These are phyloP conservation scores for Azemiops feae DNA, from an alignment of 2,113 vertebrate genomes.

Conservation along the genomic window DNA sequence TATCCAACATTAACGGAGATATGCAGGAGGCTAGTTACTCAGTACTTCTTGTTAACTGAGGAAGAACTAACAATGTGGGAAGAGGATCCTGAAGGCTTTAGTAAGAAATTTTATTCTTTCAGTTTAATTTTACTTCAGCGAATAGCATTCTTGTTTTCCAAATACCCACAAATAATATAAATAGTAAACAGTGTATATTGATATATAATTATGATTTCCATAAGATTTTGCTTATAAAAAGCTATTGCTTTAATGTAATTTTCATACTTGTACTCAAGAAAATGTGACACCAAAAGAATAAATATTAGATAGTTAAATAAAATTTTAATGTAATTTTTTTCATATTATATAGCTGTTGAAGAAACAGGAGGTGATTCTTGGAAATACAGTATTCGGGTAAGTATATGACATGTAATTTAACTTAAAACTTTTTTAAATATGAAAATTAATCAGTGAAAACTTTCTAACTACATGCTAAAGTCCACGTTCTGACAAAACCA, in stretches of 20 bases:
- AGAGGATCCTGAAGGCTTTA: slow-evolving; percentile 97
- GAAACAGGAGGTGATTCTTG: slow-evolving; percentile 97
- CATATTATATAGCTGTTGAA: slow-evolving; percentile 78
- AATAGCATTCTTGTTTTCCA: neutral
- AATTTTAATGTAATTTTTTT: neutral
- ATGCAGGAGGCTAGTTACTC: slow-evolving; percentile 89
- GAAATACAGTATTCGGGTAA: slow-evolving; percentile 97
- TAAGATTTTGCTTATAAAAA: neutral
- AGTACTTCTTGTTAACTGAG: slow-evolving; percentile 92
- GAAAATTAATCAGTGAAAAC: neutral
- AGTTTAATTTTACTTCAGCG: neutral
- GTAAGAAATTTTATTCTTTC: slow-evolving; percentile 72
- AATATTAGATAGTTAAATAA: neutral
- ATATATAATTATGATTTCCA: neutral
- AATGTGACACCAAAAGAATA: slow-evolving; percentile 3
- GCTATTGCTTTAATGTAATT: neutral
- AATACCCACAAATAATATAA: neutral
- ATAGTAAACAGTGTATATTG: neutral
- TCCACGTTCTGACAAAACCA: neutral
- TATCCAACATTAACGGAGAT: slow-evolving; percentile 93
- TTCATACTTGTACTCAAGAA: neutral
- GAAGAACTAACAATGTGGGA: slow-evolving; percentile 98
- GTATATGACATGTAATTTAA: slow-evolving; percentile 45
- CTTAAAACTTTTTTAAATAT: neutral
- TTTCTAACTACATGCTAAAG: neutral